Base-by-base conservation (phyloP, 2,888 invertebrate species). In the Sepioteuthis lessoniana region DNA sequence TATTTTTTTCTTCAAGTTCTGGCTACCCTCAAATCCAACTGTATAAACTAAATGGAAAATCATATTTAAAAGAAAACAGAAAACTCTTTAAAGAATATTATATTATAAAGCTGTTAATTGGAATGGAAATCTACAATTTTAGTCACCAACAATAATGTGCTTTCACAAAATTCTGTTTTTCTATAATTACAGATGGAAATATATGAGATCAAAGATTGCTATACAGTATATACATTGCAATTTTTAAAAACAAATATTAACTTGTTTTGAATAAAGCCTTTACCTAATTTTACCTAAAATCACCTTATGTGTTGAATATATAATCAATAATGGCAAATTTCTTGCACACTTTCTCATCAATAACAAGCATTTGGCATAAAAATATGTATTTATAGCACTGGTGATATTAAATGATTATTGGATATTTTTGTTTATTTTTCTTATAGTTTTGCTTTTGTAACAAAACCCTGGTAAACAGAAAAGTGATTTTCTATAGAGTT, bases 271-370 rank as follows among this genome's bases (percentile, higher is more conserved):
- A n/a, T 31, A 35, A n/a, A 76, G n/a, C 76, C 76, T n/a, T 76
- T 76, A 76, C 76, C 16, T 76, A 35, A 2, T 76, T 76, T 1
- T n/a, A n/a, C n/a, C 16, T 76, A n/a, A n/a, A 76, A 76, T 76
- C 31, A 35, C n/a, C n/a, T n/a, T 7, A 76, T 76, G n/a, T 25
- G 25, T n/a, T 76, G 35, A 76, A 76, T 19, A 16, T n/a, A n/a
- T 60, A 60, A 60, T 76, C 76, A 35, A 76, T n/a, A 76, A 76
- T 76, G n/a, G n/a, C n/a, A 76, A 76, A n/a, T 76, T 76, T 76
- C 76, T 76, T 76, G n/a, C 19, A 76, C n/a, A n/a, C 76, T n/a
- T 76, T 76, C 76, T 10, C 25, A 76, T 76, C 76, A 76, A 76
- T 76, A 76, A 10, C 76, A 76, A 76, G n/a, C 16, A n/a, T 76